phyloP scores from a whole-genome alignment of 2,797 vertebrate genomes.

The Neostethus bicornis region DNA sequence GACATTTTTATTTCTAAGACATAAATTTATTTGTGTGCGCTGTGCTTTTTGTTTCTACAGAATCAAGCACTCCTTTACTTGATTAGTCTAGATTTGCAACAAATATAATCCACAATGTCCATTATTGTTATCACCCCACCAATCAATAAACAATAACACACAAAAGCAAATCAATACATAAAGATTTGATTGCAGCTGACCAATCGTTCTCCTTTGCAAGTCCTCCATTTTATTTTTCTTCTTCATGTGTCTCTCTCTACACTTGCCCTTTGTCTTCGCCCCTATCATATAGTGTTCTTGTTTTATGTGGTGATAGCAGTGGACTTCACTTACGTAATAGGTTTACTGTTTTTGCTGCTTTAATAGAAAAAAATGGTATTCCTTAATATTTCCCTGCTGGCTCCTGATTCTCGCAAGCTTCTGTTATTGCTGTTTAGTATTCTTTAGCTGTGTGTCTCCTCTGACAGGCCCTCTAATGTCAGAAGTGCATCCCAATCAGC shows the following conservation, averaged over 20 bases:
- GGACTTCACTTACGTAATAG: constrained; percentile 67
- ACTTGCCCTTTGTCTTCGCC: constrained; percentile 37
- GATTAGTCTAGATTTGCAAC: too few species aligned
- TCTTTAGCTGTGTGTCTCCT: constrained; percentile 57
- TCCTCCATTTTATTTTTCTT: constrained; percentile 23
- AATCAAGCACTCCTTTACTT: too few species aligned
- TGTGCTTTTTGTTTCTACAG: too few species aligned
- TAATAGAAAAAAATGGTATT: constrained; percentile 53
- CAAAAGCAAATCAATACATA: background rate
- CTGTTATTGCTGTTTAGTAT: constrained; percentile 60
- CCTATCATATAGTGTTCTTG: constrained; percentile 32
- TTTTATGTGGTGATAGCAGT: constrained; percentile 52
- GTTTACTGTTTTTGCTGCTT: constrained; percentile 43
- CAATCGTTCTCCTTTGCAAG: constrained; percentile 48
- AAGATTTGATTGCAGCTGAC: constrained; percentile 23
- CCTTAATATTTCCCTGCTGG: constrained; percentile 49
- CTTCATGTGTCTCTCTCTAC: constrained; percentile 36
- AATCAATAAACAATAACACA: too few species aligned
- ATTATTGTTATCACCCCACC: too few species aligned
- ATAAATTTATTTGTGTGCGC: too few species aligned
- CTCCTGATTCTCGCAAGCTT: constrained; percentile 13
- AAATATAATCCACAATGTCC: too few species aligned
- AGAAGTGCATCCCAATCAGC: constrained; percentile 57
- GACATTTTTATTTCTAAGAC: too few species aligned
- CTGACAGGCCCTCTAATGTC: constrained; percentile 58